These are phyloP conservation scores for Enteromius viviparus DNA, from an alignment of 2,797 vertebrate genomes.

Conservation along the genomic window DNA sequence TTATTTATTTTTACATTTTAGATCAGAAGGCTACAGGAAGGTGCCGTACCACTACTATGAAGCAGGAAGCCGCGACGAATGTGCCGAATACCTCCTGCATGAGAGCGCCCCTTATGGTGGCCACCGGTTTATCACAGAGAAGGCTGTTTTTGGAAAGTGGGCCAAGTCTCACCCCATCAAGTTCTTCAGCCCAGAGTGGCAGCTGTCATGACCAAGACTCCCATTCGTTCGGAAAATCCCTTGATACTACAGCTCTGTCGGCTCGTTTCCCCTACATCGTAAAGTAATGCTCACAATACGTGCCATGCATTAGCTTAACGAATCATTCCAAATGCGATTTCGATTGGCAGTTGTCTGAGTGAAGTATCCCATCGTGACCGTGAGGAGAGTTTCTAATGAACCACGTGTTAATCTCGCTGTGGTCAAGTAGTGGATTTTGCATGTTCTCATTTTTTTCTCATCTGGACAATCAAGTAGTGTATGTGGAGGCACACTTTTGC, in stretches of 20 bases:
- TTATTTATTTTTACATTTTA: conserved; percentile 59
- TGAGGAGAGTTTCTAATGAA: conserved; percentile 16
- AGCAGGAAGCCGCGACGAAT: conserved; percentile 89
- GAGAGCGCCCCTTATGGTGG: conserved; percentile 95
- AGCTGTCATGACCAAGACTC: conserved; percentile 82
- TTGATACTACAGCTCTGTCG: not conserved
- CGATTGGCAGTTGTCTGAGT: conserved; percentile 13
- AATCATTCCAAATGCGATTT: conserved; percentile 18
- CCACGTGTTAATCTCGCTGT: not conserved
- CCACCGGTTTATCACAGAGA: conserved; percentile 97
- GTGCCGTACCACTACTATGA: conserved; percentile 99
- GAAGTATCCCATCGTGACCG: conserved; percentile 12
- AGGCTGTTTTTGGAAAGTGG: conserved; percentile 95
- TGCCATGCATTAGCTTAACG: conserved; percentile 20
- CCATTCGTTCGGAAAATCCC: not conserved
- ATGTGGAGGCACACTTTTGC: conserved; percentile 4
- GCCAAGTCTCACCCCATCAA: conserved; percentile 90
- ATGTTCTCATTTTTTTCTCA: conserved; percentile 36
- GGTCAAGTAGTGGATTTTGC: conserved; percentile 7
- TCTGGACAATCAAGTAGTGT: conserved; percentile 26
- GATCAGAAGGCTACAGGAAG: conserved; percentile 88
- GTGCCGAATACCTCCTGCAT: conserved; percentile 92
- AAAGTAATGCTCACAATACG: conserved; percentile 32
- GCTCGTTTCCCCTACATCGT: conserved; percentile 22
- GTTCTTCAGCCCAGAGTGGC: conserved; percentile 94